phyloP scores from a whole-genome alignment of 1,140 invertebrate genomes.

The Drosophila tsacasi region DNA sequence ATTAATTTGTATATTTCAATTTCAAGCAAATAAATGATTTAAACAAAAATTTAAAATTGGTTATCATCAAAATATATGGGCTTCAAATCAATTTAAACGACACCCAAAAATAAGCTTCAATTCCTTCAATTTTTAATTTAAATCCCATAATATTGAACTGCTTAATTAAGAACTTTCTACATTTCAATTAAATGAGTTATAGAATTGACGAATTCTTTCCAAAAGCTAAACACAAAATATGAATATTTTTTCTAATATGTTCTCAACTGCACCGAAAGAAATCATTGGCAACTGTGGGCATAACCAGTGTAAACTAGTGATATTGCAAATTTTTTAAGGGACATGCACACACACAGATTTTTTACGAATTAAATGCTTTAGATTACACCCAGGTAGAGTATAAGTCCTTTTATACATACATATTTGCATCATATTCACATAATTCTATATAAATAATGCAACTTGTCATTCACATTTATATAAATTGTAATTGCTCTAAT shows the following conservation, averaged over 20 bases:
- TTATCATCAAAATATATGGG: not conserved
- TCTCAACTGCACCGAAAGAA: slow-evolving; percentile 8
- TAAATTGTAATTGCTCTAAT: slow-evolving; percentile 66
- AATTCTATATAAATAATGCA: slow-evolving; percentile 45
- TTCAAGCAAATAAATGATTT: too few relatives aligned
- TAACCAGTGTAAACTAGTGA: slow-evolving; percentile 9
- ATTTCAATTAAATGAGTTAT: not conserved
- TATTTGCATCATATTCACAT: slow-evolving; percentile 51
- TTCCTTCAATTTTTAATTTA: not conserved
- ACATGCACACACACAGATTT: slow-evolving; percentile 47
- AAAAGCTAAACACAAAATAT: not conserved
- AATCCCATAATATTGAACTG: not conserved
- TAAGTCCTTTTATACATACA: slow-evolving; percentile 41
- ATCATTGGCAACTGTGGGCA: not conserved
- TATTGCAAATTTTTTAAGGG: slow-evolving; percentile 8
- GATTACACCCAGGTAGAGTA: slow-evolving; percentile 45
- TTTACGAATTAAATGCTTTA: slow-evolving; percentile 66
- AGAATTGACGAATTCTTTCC: not conserved
- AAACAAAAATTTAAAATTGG: not conserved
- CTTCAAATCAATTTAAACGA: not conserved
- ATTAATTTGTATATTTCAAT: too few relatives aligned
- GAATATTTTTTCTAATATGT: not conserved
- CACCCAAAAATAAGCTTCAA: not conserved
- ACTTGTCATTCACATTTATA: slow-evolving; percentile 52
- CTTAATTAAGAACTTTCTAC: not conserved